Evolutionary conservation across 2,888 invertebrate genomes (phyloP).

Genomic region (Invenusta paracnida): DNA sequence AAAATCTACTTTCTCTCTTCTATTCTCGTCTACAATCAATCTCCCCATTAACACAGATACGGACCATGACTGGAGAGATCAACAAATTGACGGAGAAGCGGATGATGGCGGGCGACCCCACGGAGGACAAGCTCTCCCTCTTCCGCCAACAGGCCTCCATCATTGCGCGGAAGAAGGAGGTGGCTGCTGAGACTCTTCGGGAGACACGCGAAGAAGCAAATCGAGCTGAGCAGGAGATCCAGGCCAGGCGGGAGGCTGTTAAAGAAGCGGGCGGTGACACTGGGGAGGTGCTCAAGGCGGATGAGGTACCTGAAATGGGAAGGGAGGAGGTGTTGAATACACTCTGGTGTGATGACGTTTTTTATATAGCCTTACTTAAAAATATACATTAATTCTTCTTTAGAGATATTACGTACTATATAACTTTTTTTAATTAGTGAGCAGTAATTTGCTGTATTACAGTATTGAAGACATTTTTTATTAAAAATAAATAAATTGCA

Average conservation of each 20-base stretch:
- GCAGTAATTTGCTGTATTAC: no score
- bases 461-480: no score
- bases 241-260: constrained; percentile 63
- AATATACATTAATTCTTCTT: no score
- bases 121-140: constrained; percentile 72
- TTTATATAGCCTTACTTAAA: no score
- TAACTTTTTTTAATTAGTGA: no score
- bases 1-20: no score
- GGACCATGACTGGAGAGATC: constrained; percentile 65
- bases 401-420: no score
- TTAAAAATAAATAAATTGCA: no score
- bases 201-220: constrained; percentile 66
- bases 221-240: constrained; percentile 66
- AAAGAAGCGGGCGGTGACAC: constrained; percentile 56
- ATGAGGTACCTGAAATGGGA: constrained; percentile 65
- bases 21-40: background rate
- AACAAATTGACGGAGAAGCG: constrained; percentile 71
- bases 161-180: constrained; percentile 74
- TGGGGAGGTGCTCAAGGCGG: constrained; percentile 72
- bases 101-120: constrained; percentile 67
- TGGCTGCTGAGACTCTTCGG: constrained; percentile 68
- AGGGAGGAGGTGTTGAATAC: no score
- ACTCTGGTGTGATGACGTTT: no score
- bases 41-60: constrained; percentile 57
- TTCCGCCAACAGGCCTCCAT: constrained; percentile 79